Evolutionary conservation across 2,888 invertebrate species (phyloP), one percentile per base, ranked within the genome.

Genomic region (Allophyes oxyacanthae): DNA sequence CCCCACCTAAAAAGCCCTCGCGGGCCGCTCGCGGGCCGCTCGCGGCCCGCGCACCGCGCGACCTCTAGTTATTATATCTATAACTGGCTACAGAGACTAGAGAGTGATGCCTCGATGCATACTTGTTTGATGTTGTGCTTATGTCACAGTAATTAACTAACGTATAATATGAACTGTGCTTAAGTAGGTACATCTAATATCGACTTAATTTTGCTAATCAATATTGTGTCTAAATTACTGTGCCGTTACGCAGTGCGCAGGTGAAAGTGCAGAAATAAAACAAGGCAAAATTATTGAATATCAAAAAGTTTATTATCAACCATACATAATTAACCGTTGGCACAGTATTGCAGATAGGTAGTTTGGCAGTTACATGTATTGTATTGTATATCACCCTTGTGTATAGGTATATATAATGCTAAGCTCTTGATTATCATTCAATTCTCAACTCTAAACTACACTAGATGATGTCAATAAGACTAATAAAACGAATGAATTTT

Each of bases 301-400:
- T 88, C 83, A 89, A 89, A 89, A 90, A 81, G 85, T 92, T 92
- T 91, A 91, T 90, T 91, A 85, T 85, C 77, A 90, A 89, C 81
- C 83, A 83, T 88, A 88, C 82, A 87, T 84, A 78, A 58, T 68
- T 82, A 83, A 87, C 76, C 78, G 87, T 91, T 92, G 92, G 92
- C 92, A 92, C 91, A 87, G 83, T 84, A 82, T 86, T 87, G 87
- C 83, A 77, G 72, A 75, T 78, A 74, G 74, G 79, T 79, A 79
- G 70, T 73, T 78, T 77, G 83, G 86, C 82, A 82, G 83, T 81
- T 71, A 69, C 68, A 49, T 58, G 57, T 28, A 20, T 20, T 20
- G n/a, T n/a, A 20, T 28, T 28, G 28, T 59, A 66, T 73, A 78
- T 75, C 75, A 76, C 72, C 53, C 67, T 37, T 25, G 61, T 67